Conservation (phyloP, 2,113 vertebrate species). For the Paracanthobrama guichenoti region DNA sequence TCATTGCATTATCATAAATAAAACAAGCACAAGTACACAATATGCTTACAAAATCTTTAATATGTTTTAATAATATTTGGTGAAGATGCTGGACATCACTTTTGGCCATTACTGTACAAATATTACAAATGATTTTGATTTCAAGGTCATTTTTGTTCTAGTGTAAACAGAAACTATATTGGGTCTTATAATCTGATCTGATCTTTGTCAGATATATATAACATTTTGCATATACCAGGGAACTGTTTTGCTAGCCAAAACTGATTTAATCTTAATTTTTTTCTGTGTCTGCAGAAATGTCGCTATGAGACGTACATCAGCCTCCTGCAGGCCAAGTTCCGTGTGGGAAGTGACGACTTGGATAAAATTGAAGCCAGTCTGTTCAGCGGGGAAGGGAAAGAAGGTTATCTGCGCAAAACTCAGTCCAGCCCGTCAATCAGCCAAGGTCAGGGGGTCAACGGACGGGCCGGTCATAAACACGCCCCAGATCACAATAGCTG, state of each 20-base stretch:
- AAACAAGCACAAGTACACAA: too few relatives aligned
- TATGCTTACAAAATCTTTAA: too few relatives aligned
- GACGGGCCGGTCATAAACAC: slow-evolving; percentile 71
- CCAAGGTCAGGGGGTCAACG: slow-evolving; percentile 81
- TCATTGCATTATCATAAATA: too few relatives aligned
- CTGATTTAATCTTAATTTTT: slow-evolving; percentile 21
- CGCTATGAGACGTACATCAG: slow-evolving; percentile 93
- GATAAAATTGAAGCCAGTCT: slow-evolving; percentile 90
- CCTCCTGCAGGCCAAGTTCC: slow-evolving; percentile 88
- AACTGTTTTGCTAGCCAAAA: not conserved
- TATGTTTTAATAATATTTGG: too few relatives aligned
- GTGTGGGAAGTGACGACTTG: slow-evolving; percentile 87
- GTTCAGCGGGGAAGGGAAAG: slow-evolving; percentile 79
- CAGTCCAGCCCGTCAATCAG: slow-evolving; percentile 93
- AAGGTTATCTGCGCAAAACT: slow-evolving; percentile 87
- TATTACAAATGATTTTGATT: too few relatives aligned
- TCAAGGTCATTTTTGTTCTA: too few relatives aligned
- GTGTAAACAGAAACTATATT: too few relatives aligned
- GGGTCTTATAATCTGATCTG: not conserved
- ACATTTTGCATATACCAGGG: not conserved
- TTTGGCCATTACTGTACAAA: too few relatives aligned
- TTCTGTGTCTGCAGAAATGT: slow-evolving; percentile 81
- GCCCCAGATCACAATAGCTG: slow-evolving; percentile 78
- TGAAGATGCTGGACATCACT: too few relatives aligned
- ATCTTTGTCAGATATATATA: not conserved